Percentiles rank a stretch among this genome's conserved stretches.
These are phyloP conservation scores for Ecliptopera silaceata DNA, from an alignment of 2,888 invertebrate species.

Conservation along the genomic window DNA sequence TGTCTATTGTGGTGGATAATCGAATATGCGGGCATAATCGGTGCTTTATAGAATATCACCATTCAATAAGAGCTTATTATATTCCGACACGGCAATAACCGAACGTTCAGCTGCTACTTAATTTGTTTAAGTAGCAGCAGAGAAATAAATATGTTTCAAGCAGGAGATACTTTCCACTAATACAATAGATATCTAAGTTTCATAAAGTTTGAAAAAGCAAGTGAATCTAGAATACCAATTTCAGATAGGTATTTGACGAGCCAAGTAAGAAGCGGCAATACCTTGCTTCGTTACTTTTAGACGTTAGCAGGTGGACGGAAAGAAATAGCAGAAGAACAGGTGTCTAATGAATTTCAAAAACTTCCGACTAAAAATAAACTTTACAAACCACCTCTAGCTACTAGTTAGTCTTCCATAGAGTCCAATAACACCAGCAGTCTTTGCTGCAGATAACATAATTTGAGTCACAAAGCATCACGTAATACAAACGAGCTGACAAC, in stretches of 20 bases:
- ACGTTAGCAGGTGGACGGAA: too few species aligned
- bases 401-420: not conserved
- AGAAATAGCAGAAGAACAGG: too few species aligned
- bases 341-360: not conserved
- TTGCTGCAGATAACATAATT: slow-evolving; percentile 1
- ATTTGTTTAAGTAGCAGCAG: too few species aligned
- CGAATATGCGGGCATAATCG: slow-evolving; percentile 73
- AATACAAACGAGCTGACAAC: slow-evolving; percentile 12
- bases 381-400: too few species aligned
- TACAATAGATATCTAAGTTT: too few species aligned
- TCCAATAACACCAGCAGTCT: not conserved
- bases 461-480: slow-evolving; percentile 15
- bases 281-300: too few species aligned
- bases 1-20: slow-evolving; percentile 64
- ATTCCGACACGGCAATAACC: slow-evolving; percentile 20
- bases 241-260: too few species aligned
- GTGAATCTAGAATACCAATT: too few species aligned
- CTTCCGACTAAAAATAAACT: not conserved
- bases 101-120: slow-evolving; percentile 2
- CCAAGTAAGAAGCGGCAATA: too few species aligned
- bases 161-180: too few species aligned
- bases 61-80: slow-evolving; percentile 38
- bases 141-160: too few species aligned
- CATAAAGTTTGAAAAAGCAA: too few species aligned
- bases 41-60: slow-evolving; percentile 52